A percentile compares a stretch with the other conserved stretches of the same genome.
Evolutionary conservation across 2,113 vertebrate genomes (phyloP).

Genomic region (Anolis sagrei): DNA sequence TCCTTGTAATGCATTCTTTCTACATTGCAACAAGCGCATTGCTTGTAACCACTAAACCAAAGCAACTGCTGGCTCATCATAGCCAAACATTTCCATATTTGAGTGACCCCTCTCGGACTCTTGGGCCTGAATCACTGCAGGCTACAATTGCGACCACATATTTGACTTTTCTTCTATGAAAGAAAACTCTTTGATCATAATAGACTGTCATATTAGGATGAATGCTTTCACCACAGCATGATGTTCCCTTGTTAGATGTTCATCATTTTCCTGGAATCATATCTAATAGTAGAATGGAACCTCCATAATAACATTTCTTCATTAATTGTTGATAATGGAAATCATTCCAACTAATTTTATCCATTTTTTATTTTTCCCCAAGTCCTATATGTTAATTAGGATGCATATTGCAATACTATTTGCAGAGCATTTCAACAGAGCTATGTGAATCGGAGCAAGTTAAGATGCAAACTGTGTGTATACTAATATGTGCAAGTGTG

Average conservation of each 20-base stretch:
- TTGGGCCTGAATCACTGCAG: no score
- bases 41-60: no score
- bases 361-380: no score
- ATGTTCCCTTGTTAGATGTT: not conserved
- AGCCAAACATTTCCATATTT: no score
- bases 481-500: not conserved
- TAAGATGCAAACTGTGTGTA: no score
- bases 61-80: no score
- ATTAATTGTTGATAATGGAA: not conserved
- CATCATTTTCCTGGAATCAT: not conserved
- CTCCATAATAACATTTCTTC: slow-evolving; percentile 10
- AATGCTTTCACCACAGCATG: not conserved
- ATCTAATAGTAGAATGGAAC: not conserved
- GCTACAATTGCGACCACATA: not conserved
- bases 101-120: no score
- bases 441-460: not conserved
- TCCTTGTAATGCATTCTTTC: no score
- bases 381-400: no score
- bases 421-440: not conserved
- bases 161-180: not conserved
- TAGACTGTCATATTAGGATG: not conserved
- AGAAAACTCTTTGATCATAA: not conserved
- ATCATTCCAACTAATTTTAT: not conserved
- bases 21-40: no score
- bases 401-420: not conserved